A percentile compares a stretch with the other conserved stretches of the same genome.
Evolutionary conservation across 2,888 invertebrate genomes (phyloP).

Genomic region (Leucoptera coffeella): DNA sequence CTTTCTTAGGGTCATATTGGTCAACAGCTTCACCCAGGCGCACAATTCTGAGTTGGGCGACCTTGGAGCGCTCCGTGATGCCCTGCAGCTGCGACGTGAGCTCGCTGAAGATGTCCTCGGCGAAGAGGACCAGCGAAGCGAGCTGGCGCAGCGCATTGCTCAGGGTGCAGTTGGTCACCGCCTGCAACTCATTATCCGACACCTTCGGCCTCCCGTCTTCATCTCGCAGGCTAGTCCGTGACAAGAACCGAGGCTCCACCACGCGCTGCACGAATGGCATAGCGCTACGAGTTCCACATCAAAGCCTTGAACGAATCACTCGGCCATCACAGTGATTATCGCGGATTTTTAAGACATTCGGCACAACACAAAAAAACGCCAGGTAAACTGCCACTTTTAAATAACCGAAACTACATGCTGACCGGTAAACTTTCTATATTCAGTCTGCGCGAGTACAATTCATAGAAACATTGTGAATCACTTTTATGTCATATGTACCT

Average conservation of each 20-base stretch:
- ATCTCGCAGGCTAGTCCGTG: slow-evolving; percentile 59
- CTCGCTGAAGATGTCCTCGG: slow-evolving; percentile 82
- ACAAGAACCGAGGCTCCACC: slow-evolving; percentile 75
- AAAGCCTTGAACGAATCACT: slow-evolving; percentile 26
- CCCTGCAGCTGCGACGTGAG: slow-evolving; percentile 68
- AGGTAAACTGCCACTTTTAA: slow-evolving; percentile 54
- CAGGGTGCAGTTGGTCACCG: slow-evolving; percentile 80
- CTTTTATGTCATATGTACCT: too few relatives aligned
- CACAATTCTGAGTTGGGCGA: slow-evolving; percentile 63
- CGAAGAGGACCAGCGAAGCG: slow-evolving; percentile 74
- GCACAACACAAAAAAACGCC: slow-evolving; percentile 50
- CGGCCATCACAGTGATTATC: slow-evolving; percentile 36
- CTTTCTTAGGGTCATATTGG: slow-evolving; percentile 78
- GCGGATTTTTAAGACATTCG: slow-evolving; percentile 44
- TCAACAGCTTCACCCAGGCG: slow-evolving; percentile 65
- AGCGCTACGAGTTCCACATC: slow-evolving; percentile 15
- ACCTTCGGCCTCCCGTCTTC: slow-evolving; percentile 55
- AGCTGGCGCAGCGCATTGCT: slow-evolving; percentile 80
- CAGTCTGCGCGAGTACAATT: too few relatives aligned
- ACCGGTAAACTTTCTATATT: slow-evolving; percentile 19
- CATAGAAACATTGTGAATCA: too few relatives aligned
- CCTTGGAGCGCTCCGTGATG: slow-evolving; percentile 67
- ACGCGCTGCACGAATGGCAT: slow-evolving; percentile 87
- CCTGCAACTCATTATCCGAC: slow-evolving; percentile 72
- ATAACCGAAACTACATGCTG: slow-evolving; percentile 56